Evolutionary conservation across 2,888 invertebrate genomes (phyloP), one percentile per base, ranked within the genome.

Genomic region (Spilosoma lubricipeda): DNA sequence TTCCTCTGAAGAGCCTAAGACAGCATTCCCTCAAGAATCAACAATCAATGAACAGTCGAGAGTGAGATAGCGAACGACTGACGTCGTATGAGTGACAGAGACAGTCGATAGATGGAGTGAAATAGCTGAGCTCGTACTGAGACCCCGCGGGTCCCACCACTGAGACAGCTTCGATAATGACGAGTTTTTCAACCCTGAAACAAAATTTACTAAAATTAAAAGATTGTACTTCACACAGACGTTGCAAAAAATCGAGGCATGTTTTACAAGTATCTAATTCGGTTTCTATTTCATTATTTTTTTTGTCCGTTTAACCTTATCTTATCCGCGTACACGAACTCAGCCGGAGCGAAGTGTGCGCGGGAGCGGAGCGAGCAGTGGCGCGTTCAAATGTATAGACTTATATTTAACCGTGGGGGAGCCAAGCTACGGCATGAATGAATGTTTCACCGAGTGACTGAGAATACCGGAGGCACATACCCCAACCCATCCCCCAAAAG

Each of bases 71-170:
- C 89, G 85, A 89, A 89, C 89, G 90, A 89, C 88, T 76, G 80
- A 81, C 86, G 91, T 87, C 93, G 89, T 87, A 87, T 88, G 93
- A 93, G 92, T 90, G 93, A 94, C 89, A 93, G 92, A 91, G 92
- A 94, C 89, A 93, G 93, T 89, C 92, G 91, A 93, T 86, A 92
- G 90, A 87, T 91, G 91, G 89, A 91, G 91, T 85, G 82, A 87
- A 83, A 83, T 82, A 84, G 85, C 82, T 82, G 80, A 82, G 39
- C 88, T 77, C 87, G 85, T 68, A 74, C 71, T 78, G 72, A 70
- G 76, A 67, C 65, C 71, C 67, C 87, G 88, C 77, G 81, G 86
- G 27, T 78, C 83, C 82, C 83, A 86, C 87, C 88, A 86, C 83
- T 80, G 87, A 87, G 85, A 83, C 89, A 89, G 90, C 88, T 90